Conservation (phyloP, 2,113 vertebrate species). For the Rutilus rutilus region DNA sequence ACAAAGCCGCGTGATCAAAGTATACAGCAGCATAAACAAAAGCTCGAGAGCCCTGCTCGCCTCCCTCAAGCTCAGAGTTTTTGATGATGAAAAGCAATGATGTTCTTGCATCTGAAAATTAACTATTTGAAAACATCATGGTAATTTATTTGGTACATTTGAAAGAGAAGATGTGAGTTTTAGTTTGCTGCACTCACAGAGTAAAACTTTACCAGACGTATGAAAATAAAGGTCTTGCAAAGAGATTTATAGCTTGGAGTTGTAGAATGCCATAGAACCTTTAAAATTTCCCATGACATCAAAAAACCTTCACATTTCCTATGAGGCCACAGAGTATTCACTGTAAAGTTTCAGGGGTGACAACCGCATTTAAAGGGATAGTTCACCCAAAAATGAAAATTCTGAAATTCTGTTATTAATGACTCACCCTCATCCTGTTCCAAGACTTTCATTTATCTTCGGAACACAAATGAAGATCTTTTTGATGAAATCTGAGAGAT, state of each 20-base stretch:
- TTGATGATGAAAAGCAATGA: conserved; percentile 49
- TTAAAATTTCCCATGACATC: not conserved
- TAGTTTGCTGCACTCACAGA: not conserved
- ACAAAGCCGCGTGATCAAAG: conserved; percentile 52
- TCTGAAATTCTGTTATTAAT: too few relatives aligned
- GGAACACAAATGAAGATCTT: too few relatives aligned
- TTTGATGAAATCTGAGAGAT: too few relatives aligned
- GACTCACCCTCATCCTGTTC: too few relatives aligned
- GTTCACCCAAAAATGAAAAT: too few relatives aligned
- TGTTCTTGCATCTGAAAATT: conserved; percentile 34
- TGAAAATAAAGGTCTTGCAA: not conserved
- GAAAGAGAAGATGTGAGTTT: not conserved
- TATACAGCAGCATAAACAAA: conserved; percentile 41
- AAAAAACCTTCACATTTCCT: not conserved
- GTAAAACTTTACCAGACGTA: not conserved
- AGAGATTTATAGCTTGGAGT: not conserved
- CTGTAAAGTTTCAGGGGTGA: too few relatives aligned
- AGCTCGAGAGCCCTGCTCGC: conserved; percentile 33
- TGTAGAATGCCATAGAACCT: not conserved
- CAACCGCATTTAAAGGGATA: too few relatives aligned
- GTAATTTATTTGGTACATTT: conserved; percentile 4
- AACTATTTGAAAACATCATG: conserved; percentile 46
- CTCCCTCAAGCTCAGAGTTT: conserved; percentile 23
- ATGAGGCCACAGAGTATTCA: not conserved
- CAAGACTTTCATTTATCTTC: too few relatives aligned